Evolutionary conservation across 2,888 invertebrate species (phyloP), one percentile per base, ranked within the genome.

Genomic region (Archips xylosteana): DNA sequence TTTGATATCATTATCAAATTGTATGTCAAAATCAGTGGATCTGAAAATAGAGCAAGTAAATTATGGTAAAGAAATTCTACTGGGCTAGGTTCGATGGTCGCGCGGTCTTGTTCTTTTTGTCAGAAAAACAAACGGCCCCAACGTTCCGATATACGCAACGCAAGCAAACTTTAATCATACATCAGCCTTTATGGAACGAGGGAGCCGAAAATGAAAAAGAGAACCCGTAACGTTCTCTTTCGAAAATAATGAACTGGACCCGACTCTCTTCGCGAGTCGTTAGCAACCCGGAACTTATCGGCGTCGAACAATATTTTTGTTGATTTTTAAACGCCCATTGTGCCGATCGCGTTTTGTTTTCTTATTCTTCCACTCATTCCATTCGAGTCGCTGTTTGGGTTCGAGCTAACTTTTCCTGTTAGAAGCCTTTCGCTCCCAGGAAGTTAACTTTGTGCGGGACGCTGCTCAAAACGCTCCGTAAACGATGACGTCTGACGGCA

Each of bases 211-310:
- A 85, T 84, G 83, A 84, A 83, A 83, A 87, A 86, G 81, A 84
- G 81, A 76, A 76, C 78, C 81, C 78, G 81, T 79, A 80, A 82
- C 83, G 85, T 83, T 86, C 87, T 88, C 85, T 89, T 90, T 86
- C 82, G 84, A 87, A 90, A 91, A 92, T 92, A 92, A 92, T 92
- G 89, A 90, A 92, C 87, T 88, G 86, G 85, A 85, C 85, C 83
- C 82, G 85, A 88, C 86, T 83, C 83, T 88, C 87, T 88, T 84
- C 84, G 86, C 85, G 83, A 85, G 89, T 90, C 89, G 92, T 91
- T 92, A 91, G 84, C 89, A 82, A 85, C 78, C 81, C 78, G 76
- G 32, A 80, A 87, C 83, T 87, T 85, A 82, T 83, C 80, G 78
- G 79, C 82, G 83, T 87, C 85, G 86, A 85, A 88, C 89, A 80